A percentile compares a stretch with the other conserved stretches of the same genome.
phyloP scores from a whole-genome alignment of 1,140 invertebrate genomes.

The Zaprionus inermis region DNA sequence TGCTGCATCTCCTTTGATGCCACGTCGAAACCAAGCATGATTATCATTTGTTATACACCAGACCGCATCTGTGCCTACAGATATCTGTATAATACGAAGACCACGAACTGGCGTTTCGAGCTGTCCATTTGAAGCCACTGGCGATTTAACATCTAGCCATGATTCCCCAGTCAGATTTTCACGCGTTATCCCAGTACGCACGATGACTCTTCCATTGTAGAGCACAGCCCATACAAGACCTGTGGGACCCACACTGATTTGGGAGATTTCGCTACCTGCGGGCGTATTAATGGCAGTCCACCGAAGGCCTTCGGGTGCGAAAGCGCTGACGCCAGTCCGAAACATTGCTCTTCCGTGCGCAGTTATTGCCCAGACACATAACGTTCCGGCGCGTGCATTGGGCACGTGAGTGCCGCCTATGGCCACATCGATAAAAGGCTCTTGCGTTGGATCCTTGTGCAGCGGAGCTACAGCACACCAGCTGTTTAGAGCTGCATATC shows the following conservation, averaged over 20 bases:
- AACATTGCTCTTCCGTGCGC: conserved; percentile 95
- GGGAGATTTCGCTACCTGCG: conserved; percentile 91
- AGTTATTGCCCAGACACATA: conserved; percentile 96
- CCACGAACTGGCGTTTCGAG: conserved; percentile 79
- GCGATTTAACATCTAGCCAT: conserved; percentile 93
- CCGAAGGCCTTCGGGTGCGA: conserved; percentile 92
- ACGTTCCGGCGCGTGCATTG: conserved; percentile 88
- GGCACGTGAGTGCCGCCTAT: conserved; percentile 93
- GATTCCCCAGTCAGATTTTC: conserved; percentile 90
- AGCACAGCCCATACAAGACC: conserved; percentile 94
- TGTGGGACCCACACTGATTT: conserved; percentile 92
- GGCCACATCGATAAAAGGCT: conserved; percentile 89
- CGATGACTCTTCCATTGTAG: conserved; percentile 91
- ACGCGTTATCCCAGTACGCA: conserved; percentile 90
- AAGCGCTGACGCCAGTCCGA: conserved; percentile 90
- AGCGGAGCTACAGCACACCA: conserved; percentile 96
- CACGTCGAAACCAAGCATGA: conserved; percentile 95
- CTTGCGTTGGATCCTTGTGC: conserved; percentile 94
- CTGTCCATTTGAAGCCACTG: conserved; percentile 82
- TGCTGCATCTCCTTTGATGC: conserved; percentile 89
- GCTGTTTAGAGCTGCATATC: conserved; percentile 94
- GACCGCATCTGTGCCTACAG: conserved; percentile 92
- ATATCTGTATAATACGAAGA: conserved; percentile 90
- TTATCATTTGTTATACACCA: conserved; percentile 94
- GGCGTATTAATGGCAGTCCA: conserved; percentile 92